These are phyloP conservation scores for Megalopta genalis DNA, from an alignment of 1,140 invertebrate species.

Conservation along the genomic window DNA sequence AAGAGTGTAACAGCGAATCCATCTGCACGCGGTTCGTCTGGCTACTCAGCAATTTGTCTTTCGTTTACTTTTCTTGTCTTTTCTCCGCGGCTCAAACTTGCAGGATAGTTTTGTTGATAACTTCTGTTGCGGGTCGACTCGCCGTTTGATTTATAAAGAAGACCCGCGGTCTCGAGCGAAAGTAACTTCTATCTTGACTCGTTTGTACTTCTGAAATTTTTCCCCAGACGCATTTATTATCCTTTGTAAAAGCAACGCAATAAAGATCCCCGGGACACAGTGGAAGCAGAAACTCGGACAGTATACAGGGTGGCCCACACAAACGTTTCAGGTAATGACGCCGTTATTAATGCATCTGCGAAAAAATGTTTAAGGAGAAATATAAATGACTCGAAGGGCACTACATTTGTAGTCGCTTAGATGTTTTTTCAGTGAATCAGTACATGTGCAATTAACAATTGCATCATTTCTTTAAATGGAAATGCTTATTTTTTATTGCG, in stretches of 20 bases:
- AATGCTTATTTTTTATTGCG: too few species aligned
- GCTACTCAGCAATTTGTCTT: background rate
- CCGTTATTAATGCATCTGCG: too few species aligned
- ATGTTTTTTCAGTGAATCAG: too few species aligned
- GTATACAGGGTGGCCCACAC: background rate
- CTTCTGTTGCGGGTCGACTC: background rate
- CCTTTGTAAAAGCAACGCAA: conserved; percentile 20
- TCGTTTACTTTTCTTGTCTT: background rate
- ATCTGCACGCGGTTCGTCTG: too few species aligned
- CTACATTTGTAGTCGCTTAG: too few species aligned
- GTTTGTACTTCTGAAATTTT: conserved; percentile 29
- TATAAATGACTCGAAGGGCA: too few species aligned
- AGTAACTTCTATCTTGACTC: conserved; percentile 30
- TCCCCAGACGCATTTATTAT: conserved; percentile 18
- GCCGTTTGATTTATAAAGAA: conserved; percentile 28
- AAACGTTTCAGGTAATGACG: too few species aligned
- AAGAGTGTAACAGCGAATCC: too few species aligned
- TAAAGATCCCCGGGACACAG: conserved; percentile 1
- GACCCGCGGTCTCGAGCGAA: background rate
- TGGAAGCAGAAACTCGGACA: background rate
- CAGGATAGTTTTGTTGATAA: background rate
- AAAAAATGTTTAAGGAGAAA: too few species aligned
- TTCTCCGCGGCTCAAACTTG: background rate
- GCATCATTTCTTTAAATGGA: too few species aligned
- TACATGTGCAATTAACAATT: too few species aligned